Evolutionary conservation across 2,113 vertebrate genomes (phyloP).

Genomic region (Diglossa brunneiventris): DNA sequence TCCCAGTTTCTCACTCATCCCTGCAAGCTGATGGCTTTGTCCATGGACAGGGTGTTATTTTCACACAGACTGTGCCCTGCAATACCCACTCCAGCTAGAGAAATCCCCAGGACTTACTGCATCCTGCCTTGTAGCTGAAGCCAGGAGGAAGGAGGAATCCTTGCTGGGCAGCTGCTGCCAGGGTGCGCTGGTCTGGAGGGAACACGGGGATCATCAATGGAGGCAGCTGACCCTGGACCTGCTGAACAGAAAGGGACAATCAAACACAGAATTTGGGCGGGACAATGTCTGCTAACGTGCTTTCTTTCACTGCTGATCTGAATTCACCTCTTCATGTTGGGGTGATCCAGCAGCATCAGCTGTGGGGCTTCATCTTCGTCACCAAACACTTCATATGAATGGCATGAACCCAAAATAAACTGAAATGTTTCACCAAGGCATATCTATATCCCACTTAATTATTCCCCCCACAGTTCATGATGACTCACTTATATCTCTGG

Average conservation of each 20-base stretch:
- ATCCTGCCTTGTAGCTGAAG: slow-evolving; percentile 98
- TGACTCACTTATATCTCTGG: not conserved
- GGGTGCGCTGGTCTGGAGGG: slow-evolving; percentile 95
- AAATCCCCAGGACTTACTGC: slow-evolving; percentile 84
- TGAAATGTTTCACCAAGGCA: not conserved
- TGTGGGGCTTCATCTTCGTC: not conserved
- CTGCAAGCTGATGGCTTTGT: not conserved
- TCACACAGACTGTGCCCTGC: not conserved
- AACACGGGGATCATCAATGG: slow-evolving; percentile 98
- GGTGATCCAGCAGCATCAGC: not conserved
- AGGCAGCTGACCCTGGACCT: slow-evolving; percentile 98
- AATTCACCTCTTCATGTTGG: not conserved
- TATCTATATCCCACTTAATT: not conserved
- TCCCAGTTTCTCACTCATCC: not conserved
- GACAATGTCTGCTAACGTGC: not conserved
- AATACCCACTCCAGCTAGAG: slow-evolving; percentile 4
- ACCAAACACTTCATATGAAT: not conserved
- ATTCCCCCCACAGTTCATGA: not conserved
- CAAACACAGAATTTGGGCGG: slow-evolving; percentile 58
- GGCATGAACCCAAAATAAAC: not conserved
- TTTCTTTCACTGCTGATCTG: not conserved
- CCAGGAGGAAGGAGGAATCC: slow-evolving; percentile 98
- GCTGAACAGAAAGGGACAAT: slow-evolving; percentile 82
- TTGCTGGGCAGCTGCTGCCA: slow-evolving; percentile 96
- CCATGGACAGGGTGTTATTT: not conserved